Evolutionary conservation across 2,888 invertebrate species (phyloP).

Genomic region (Cecidostiba fungosa): DNA sequence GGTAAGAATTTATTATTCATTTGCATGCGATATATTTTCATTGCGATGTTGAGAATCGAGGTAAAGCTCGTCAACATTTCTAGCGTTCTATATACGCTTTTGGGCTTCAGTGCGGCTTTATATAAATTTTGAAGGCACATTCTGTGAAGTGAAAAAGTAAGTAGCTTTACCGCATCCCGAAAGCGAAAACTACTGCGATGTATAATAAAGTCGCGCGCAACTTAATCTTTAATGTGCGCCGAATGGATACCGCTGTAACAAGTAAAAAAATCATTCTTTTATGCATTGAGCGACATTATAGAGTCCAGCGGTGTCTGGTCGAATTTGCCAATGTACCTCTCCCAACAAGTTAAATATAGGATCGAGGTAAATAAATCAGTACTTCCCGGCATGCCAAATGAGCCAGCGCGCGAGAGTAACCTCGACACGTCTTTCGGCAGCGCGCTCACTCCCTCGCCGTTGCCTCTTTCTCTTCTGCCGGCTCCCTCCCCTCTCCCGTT

Average conservation of each 20-base stretch:
- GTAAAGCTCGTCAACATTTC: not conserved
- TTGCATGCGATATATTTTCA: not conserved
- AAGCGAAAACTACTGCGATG: not conserved
- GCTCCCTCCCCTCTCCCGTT: not conserved
- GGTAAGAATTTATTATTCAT: not conserved
- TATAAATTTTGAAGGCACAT: not conserved
- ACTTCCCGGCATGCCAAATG: conserved; percentile 23
- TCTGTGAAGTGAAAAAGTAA: not conserved
- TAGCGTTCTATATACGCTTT: no score
- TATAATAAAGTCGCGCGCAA: not conserved
- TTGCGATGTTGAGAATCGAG: not conserved
- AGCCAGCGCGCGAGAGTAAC: not conserved
- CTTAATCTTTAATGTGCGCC: conserved; percentile 2
- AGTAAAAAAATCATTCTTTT: conserved; percentile 44
- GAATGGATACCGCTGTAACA: not conserved
- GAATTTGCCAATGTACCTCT: conserved; percentile 28
- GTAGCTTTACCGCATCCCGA: not conserved
- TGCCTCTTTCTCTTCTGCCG: not conserved
- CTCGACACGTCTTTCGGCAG: not conserved
- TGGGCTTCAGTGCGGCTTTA: not conserved
- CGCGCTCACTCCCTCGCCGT: not conserved
- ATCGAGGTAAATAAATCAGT: conserved; percentile 51
- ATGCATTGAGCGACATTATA: conserved; percentile 48
- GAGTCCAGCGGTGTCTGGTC: conserved; percentile 35
- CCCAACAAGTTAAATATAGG: conserved; percentile 45